phyloP scores from a whole-genome alignment of 2,113 vertebrate species.

The Corvus hawaiiensis region DNA sequence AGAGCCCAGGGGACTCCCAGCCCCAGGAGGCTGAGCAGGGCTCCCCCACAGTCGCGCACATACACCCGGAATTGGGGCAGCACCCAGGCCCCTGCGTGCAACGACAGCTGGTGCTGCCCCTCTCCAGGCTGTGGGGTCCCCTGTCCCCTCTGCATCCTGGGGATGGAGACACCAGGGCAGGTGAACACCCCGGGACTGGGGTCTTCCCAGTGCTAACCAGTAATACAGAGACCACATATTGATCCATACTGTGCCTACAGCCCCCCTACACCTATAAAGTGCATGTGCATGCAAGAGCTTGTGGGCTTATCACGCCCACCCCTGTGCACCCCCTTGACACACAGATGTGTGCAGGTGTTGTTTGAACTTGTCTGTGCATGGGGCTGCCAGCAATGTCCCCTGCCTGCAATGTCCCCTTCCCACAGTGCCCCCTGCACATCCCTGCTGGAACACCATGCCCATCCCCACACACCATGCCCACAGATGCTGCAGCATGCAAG shows the following conservation, averaged over 20 bases:
- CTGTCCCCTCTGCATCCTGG: neutral
- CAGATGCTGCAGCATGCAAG: accelerated
- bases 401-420: neutral
- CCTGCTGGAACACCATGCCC: neutral
- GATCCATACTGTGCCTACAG: accelerated
- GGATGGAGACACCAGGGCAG: neutral
- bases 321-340: neutral
- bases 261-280: accelerated
- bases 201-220: neutral
- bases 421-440: neutral
- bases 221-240: accelerated
- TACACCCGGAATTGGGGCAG: accelerated
- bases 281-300: accelerated
- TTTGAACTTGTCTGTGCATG: neutral
- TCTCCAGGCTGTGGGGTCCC: neutral
- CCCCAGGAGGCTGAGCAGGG: neutral
- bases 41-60: neutral
- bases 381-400: neutral
- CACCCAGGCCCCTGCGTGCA: neutral
- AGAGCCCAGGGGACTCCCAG: neutral
- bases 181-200: accelerated
- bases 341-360: neutral
- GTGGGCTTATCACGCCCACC: neutral
- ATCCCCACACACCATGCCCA: too few relatives aligned
- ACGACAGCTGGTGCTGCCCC: neutral